Conservation (phyloP, 2,888 invertebrate species). For the Nomada ruficornis region DNA sequence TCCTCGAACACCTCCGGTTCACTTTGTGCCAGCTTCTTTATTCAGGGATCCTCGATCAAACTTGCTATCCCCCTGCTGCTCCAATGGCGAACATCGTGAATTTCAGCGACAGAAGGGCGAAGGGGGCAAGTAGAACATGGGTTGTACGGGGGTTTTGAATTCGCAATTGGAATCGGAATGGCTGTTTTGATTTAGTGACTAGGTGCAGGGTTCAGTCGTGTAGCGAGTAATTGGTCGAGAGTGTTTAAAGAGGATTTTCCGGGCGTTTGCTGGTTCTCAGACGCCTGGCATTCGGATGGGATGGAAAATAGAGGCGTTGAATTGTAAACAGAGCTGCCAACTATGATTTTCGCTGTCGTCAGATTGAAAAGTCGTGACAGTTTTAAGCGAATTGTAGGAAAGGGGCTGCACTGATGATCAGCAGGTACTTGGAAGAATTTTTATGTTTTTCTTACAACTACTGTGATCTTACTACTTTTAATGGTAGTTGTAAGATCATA, state of each 20-base stretch:
- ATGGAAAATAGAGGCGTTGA: background rate
- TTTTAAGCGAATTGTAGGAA: no score
- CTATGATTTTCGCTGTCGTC: no score
- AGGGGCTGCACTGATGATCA: no score
- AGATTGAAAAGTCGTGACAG: no score
- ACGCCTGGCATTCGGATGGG: conserved; percentile 14
- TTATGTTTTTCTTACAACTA: no score
- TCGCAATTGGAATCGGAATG: background rate
- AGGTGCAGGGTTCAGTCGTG: background rate
- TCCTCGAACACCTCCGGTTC: background rate
- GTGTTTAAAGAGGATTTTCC: conserved; percentile 6
- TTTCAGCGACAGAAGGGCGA: background rate
- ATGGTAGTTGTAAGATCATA: no score
- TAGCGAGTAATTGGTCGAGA: conserved; percentile 23
- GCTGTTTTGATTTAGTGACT: conserved; percentile 27
- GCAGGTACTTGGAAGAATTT: no score
- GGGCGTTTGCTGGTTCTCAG: background rate
- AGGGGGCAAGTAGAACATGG: background rate
- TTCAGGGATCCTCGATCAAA: background rate
- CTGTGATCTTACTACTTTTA: no score
- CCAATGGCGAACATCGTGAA: background rate
- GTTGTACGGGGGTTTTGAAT: conserved; percentile 11
- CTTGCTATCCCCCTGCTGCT: background rate
- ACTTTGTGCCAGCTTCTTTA: background rate
- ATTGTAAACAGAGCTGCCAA: background rate